Percentiles rank a stretch among this genome's conserved stretches.
These are phyloP conservation scores for Blera fallax DNA, from an alignment of 2,888 invertebrate species.

Conservation along the genomic window DNA sequence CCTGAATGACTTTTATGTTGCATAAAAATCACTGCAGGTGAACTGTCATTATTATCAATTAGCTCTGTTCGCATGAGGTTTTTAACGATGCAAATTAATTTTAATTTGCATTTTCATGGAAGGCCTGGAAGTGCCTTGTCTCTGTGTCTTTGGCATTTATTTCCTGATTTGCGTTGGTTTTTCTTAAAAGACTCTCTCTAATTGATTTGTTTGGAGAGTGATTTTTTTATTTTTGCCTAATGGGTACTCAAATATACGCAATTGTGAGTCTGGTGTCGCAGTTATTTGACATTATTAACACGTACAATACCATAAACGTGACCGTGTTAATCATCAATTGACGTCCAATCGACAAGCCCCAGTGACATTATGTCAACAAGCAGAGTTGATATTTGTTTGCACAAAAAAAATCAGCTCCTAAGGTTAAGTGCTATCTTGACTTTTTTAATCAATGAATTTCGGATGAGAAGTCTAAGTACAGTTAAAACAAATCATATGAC, in stretches of 20 bases:
- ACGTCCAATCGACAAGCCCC: not conserved
- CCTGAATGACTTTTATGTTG: not conserved
- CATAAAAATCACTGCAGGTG: not conserved
- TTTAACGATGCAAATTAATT: not conserved
- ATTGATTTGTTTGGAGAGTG: not conserved
- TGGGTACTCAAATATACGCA: not conserved
- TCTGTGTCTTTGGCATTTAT: not conserved
- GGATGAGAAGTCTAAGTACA: not conserved
- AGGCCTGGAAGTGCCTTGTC: not conserved
- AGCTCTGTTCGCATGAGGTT: not conserved
- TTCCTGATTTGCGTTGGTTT: not conserved
- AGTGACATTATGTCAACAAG: not conserved
- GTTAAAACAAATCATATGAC: not conserved
- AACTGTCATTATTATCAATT: conserved; percentile 19
- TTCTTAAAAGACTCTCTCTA: not conserved
- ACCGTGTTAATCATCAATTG: conserved; percentile 14
- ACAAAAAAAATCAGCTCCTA: not conserved
- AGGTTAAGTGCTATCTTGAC: not conserved
- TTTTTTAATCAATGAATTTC: not conserved
- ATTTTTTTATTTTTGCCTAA: not conserved
- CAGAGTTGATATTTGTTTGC: not conserved
- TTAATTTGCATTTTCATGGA: not conserved
- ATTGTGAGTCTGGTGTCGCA: not conserved
- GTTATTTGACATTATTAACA: not conserved
- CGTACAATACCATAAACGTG: not conserved